Conservation (phyloP, 2,888 invertebrate genomes). For the Phanerotoma sp. region DNA sequence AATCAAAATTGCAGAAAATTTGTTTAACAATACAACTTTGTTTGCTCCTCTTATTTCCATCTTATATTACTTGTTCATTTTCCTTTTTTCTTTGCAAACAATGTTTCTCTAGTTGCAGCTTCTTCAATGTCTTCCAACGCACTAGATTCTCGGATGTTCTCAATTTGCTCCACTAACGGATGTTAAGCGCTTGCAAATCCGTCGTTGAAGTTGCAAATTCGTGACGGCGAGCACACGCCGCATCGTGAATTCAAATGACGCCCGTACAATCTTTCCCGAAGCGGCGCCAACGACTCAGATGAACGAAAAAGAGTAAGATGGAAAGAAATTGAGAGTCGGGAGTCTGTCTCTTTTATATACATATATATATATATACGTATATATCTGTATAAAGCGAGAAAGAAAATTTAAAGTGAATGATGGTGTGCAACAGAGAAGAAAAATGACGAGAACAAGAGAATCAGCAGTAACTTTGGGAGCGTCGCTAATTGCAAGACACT, state of each 20-base stretch:
- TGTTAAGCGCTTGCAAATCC: slow-evolving; percentile 25
- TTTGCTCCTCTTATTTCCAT: not conserved
- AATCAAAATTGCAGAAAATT: not conserved
- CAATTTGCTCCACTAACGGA: slow-evolving; percentile 22
- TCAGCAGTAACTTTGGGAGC: slow-evolving; percentile 16
- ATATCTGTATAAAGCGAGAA: not conserved
- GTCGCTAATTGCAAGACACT: slow-evolving; percentile 28
- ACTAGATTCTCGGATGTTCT: slow-evolving; percentile 17
- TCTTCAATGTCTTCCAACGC: not conserved
- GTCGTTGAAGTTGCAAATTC: slow-evolving; percentile 23
- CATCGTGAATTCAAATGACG: slow-evolving; percentile 26
- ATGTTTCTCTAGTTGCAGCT: not conserved
- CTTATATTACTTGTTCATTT: not conserved
- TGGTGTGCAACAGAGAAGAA: not conserved
- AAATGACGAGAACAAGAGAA: slow-evolving; percentile 1
- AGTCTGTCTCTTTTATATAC: too few relatives aligned
- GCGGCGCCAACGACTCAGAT: slow-evolving; percentile 6
- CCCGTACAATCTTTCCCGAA: slow-evolving; percentile 6
- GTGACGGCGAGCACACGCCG: slow-evolving; percentile 1
- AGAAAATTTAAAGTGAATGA: not conserved
- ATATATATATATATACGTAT: too few relatives aligned
- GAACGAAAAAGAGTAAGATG: not conserved
- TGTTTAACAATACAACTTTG: not conserved
- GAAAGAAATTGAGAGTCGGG: not conserved
- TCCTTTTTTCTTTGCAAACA: not conserved